Evolutionary conservation across 2,113 vertebrate genomes (phyloP).

Genomic region (Platanista minor): DNA sequence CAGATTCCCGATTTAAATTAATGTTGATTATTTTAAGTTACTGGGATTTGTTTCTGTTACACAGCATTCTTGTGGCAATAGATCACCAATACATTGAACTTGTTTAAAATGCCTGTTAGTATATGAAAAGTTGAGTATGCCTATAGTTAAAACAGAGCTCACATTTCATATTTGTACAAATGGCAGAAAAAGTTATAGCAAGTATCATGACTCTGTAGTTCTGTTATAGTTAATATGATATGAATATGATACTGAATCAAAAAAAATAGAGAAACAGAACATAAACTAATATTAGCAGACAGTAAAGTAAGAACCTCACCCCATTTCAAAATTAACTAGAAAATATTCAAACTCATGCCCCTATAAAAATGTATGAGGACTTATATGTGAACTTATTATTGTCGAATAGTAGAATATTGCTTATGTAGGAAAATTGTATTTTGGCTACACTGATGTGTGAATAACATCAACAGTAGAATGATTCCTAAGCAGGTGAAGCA

Average conservation of each 20-base stretch:
- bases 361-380: neutral
- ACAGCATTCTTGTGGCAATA: neutral
- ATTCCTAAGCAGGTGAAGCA: neutral
- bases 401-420: neutral
- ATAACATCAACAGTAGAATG: neutral
- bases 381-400: neutral
- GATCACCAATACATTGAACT: too few relatives aligned
- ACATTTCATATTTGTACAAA: neutral
- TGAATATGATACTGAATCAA: neutral
- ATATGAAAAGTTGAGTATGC: neutral
- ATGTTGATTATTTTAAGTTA: neutral
- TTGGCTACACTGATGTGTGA: neutral
- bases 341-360: neutral
- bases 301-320: neutral
- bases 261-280: neutral
- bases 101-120: neutral
- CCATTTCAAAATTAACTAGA: neutral
- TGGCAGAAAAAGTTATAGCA: neutral
- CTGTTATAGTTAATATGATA: neutral
- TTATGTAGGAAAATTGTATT: neutral
- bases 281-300: neutral
- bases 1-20: neutral
- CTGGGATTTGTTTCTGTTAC: neutral
- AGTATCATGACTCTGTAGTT: neutral
- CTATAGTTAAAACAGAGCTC: neutral